These are phyloP conservation scores for Typhlichthys eigenmanni DNA, from an alignment of 2,797 vertebrate species.

Conservation along the genomic window DNA sequence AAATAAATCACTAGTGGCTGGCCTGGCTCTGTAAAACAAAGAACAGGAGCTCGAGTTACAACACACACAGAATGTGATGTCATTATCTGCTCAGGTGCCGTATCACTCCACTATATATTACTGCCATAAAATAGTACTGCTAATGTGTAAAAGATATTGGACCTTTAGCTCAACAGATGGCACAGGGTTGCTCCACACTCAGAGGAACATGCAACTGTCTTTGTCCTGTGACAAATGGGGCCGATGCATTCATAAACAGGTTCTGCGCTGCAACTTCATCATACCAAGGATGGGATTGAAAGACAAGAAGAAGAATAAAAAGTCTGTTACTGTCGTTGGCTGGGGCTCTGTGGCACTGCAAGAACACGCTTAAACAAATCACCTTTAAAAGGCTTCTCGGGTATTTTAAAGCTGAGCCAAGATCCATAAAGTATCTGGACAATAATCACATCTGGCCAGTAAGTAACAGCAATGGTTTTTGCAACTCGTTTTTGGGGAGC, in stretches of 20 bases:
- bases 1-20: no score
- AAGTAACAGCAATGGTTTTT: conserved; percentile 27
- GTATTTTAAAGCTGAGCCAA: conserved; percentile 27
- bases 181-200: conserved; percentile 28
- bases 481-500: conserved; percentile 37
- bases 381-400: conserved; percentile 1
- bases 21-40: no score
- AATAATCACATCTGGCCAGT: conserved; percentile 51
- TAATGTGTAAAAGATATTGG: conserved; percentile 48
- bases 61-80: no score
- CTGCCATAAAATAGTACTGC: no score
- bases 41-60: no score
- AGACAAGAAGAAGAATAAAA: conserved; percentile 8
- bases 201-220: conserved; percentile 22
- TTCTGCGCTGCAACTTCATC: conserved; percentile 38
- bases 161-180: conserved; percentile 59
- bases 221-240: conserved; percentile 17
- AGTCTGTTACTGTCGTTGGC: conserved; percentile 6
- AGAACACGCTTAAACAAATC: conserved; percentile 3
- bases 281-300: background rate
- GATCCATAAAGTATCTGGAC: conserved; percentile 24
- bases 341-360: no score
- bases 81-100: conserved; percentile 9
- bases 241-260: conserved; percentile 39
- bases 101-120: no score